These are phyloP conservation scores for Glomeris maerens DNA, from an alignment of 1,140 invertebrate species.

Conservation along the genomic window DNA sequence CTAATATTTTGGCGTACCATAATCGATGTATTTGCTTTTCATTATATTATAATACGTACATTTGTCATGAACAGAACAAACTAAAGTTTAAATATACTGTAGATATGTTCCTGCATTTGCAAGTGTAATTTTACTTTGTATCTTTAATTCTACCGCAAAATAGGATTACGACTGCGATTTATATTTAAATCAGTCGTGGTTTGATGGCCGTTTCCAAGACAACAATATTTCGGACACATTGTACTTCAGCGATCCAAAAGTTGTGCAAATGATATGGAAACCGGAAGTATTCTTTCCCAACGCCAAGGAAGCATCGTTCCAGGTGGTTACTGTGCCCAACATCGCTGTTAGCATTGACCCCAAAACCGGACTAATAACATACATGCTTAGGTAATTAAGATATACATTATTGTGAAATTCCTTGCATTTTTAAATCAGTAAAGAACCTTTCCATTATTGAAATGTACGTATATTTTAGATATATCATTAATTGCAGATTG, in stretches of 20 bases:
- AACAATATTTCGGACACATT: conserved; percentile 37
- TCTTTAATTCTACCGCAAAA: no score
- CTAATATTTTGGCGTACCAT: no score
- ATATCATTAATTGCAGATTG: conserved; percentile 24
- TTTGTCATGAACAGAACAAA: no score
- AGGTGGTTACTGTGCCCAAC: conserved; percentile 51
- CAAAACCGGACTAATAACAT: conserved; percentile 44
- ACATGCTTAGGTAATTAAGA: conserved; percentile 41
- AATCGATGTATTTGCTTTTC: no score
- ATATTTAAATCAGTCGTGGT: conserved; percentile 42
- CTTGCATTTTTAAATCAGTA: no score
- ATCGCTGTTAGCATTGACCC: conserved; percentile 47
- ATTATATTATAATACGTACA: no score
- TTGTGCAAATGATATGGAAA: conserved; percentile 48
- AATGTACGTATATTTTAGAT: neutral
- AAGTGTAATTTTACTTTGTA: no score
- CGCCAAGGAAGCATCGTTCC: conserved; percentile 48
- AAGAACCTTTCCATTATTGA: no score
- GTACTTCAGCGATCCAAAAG: conserved; percentile 40
- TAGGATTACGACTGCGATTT: conserved; percentile 47
- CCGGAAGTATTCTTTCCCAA: conserved; percentile 54
- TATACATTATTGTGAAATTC: no score
- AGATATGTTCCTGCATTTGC: no score
- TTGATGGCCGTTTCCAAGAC: conserved; percentile 37
- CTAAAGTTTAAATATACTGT: no score